Base-by-base conservation (phyloP, 2,888 invertebrate species). In the Epinotia brunnichana region DNA sequence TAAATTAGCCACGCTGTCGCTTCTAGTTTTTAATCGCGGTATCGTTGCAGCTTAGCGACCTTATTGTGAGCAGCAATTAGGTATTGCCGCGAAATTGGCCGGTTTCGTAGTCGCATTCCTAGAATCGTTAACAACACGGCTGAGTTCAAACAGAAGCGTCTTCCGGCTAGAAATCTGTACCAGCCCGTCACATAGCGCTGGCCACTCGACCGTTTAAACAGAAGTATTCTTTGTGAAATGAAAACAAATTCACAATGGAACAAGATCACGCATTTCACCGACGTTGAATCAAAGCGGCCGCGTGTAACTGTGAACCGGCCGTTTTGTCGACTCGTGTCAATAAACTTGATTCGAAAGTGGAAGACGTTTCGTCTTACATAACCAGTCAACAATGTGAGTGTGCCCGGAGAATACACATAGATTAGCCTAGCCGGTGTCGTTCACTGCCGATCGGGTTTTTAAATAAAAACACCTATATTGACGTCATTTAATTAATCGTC, bases 311-410 rank as follows among this genome's bases (percentile, higher is more conserved):
- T 91, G 90, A 90, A 89, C 85, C 85, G 83, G 76, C 81, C 84
- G 83, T 87, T 91, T 91, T 91, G 91, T 91, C 91, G 91, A 89
- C 89, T 87, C 91, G 91, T 92, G 93, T 93, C 93, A 92, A 93
- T 93, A 93, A 93, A 93, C 93, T 91, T 92, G 90, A 92, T 93
- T 93, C 92, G 93, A 93, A 93, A 93, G 93, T 92, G 86, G 93
- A 92, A 92, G 93, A 93, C 90, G 92, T 87, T 90, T 88, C 89
- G 86, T 81, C 92, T 93, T 93, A 93, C 90, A 92, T 92, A 93
- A 93, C 90, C 90, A 84, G 81, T 85, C 88, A 91, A 91, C 92
- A 92, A 92, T 92, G 91, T 90, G 88, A 87, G 83, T 56, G 66
- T 67, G 67, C 61, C 64, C 53, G 60, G 71, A 71, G 71, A 56